These are phyloP conservation scores for Gorsachius goisagi DNA, from an alignment of 2,113 vertebrate species.

Conservation along the genomic window DNA sequence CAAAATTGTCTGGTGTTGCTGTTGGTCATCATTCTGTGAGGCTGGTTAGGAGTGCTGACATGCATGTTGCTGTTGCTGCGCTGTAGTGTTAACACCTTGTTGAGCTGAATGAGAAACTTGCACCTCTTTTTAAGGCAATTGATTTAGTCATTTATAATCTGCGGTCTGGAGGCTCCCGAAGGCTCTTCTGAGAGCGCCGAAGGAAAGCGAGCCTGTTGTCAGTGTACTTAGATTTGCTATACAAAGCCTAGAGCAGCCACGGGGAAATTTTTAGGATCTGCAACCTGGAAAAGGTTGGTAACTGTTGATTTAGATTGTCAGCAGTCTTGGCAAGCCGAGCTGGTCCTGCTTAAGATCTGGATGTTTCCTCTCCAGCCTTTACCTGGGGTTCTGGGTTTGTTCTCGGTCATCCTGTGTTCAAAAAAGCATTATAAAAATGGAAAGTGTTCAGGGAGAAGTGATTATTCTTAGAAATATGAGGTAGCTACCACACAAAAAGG, in stretches of 20 bases:
- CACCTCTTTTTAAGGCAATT: neutral
- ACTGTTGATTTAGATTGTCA: neutral
- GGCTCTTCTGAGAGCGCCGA: neutral
- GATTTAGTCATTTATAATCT: conserved; percentile 31
- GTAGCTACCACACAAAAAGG: neutral
- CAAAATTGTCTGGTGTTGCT: neutral
- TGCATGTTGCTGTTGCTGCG: neutral
- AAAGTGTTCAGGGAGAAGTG: neutral
- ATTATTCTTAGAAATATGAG: neutral
- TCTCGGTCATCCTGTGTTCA: neutral
- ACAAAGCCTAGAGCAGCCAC: neutral
- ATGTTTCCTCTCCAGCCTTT: neutral
- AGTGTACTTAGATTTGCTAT: neutral
- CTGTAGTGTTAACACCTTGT: neutral
- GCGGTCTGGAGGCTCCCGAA: neutral
- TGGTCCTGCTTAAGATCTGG: neutral
- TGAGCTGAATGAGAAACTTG: conserved; percentile 2
- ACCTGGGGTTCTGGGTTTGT: neutral
- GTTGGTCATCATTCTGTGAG: neutral
- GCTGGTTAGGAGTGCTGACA: neutral
- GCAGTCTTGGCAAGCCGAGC: neutral
- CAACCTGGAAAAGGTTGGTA: neutral
- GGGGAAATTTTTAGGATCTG: neutral
- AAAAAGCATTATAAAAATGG: neutral
- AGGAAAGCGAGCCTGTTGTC: neutral